phyloP scores from a whole-genome alignment of 2,113 vertebrate species.

The Pluvialis apricaria region DNA sequence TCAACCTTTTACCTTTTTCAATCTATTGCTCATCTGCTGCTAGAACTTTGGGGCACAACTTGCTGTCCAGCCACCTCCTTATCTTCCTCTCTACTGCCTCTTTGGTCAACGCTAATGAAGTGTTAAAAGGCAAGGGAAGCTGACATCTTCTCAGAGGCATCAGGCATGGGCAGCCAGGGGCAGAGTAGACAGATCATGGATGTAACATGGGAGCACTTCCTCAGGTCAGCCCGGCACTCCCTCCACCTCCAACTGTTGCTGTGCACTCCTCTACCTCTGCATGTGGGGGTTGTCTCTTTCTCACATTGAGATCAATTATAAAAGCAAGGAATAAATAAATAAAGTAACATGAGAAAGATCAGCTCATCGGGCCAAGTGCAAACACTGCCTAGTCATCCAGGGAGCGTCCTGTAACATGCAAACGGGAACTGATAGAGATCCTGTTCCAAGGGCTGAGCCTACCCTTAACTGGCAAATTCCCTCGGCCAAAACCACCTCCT shows the following conservation, averaged over 20 bases:
- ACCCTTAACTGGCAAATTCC: background rate
- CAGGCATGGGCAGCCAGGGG: background rate
- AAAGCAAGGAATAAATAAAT: background rate
- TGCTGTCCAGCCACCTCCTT: background rate
- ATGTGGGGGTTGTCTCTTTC: background rate
- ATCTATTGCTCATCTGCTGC: background rate
- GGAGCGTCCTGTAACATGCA: background rate
- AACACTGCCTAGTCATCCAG: background rate
- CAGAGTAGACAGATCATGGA: background rate
- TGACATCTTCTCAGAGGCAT: background rate
- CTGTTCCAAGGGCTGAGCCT: background rate
- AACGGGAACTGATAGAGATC: background rate
- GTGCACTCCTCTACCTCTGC: background rate
- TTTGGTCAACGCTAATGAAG: background rate
- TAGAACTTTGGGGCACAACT: background rate
- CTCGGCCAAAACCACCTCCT: background rate
- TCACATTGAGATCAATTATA: background rate
- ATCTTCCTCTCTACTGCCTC: background rate
- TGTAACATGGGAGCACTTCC: background rate
- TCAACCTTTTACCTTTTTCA: background rate
- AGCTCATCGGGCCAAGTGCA: background rate
- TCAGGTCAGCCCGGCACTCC: background rate
- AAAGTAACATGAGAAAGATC: conserved; percentile 9
- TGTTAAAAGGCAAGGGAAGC: background rate
- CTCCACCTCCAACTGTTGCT: background rate